Evolutionary conservation across 2,113 vertebrate species (phyloP), one percentile per base, ranked within the genome.

Genomic region (Hippocampus guttulatus): DNA sequence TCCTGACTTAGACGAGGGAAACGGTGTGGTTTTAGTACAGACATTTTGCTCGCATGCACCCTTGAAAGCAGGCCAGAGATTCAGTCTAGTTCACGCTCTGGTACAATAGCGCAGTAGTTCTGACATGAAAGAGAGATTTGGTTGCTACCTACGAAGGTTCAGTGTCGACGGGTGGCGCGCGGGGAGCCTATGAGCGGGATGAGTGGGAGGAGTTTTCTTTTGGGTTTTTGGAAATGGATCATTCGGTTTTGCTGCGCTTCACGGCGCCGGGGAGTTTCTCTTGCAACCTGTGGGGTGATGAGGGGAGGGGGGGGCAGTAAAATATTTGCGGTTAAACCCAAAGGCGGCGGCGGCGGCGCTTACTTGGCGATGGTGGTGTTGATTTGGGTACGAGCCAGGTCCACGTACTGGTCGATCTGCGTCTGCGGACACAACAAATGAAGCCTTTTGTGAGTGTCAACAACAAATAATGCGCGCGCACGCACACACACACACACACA

Each of bases 371-470:
- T 77, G 51, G 92, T 88, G 15, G 88, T 85, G 88, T 95, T 95
- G 84, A 93, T 75, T 51, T 95, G 95, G 60, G 92, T 93, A 7
- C 92, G 94, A 40, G 66, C 91, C 8, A 96, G 70, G 60, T 93
- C 92, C 15, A 96, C 89, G 75, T 95, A 96, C 66, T 92, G 93
- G 82, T 97, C 95, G 45, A 97, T 95, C 90, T 96, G 94, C n/a
- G 93, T 93, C 95, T 96, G 88, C 1, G 57, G 43, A 41, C n/a
- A 20, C 9, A 70, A 60, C 67, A 57, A 45, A 9, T 0, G 66
- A 11, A 8, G 2, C 21, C 23, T 67, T 30, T 49, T 21, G 41
- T 40, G 40, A n/a, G 8, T 12, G 55, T 12, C 9, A 4, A 58
- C 52, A 55, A 55, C 55, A 41, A 64, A 64, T 8, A 21, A 41